Evolutionary conservation across 2,888 invertebrate genomes (phyloP), one percentile per base, ranked within the genome.

Genomic region (Liodrosophila aerea): DNA sequence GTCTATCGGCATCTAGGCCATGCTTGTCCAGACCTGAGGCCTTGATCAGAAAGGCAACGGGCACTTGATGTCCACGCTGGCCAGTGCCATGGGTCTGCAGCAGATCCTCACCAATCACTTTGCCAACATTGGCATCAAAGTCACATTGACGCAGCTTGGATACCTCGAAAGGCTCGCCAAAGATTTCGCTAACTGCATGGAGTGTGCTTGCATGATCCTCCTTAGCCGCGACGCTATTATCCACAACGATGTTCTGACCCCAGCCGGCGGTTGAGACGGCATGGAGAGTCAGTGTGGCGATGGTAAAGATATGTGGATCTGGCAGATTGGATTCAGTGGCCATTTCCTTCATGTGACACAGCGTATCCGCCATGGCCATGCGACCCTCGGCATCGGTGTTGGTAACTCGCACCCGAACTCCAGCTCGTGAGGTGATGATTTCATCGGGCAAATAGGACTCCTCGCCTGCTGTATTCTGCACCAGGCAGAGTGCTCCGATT

Each of bases 261-360:
- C 85, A 88, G 29, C 95, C 95, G 45, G 92, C 93, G 1, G 94
- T 91, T 53, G 94, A 89, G 68, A 91, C 91, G 40, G 96, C 96
- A 90, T 97, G 97, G 0, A 96, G 96, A 4, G 97, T 97, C 58
- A 98, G 91, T 9, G 98, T 98, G 41, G 97, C 97, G 78, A 98
- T 92, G 4, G 97, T 97, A 90, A 96, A 96, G 52, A 98, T 90
- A 90, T 96, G 95, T 7, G 97, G 95, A 90, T 94, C 93, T 5
- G 93, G 92, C 67, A 95, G 93, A 64, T 91, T 90, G 3, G 68
- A 52, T 13, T 88, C 77, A 9, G 92, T 76, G 4, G 96, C 97
- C 86, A 93, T 91, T 73, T 90, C 90, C 78, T 92, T 92, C 91
- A 94, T 93, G 90, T 93, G 93, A 86, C 94, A 95, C 27, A 98